A percentile compares a stretch with the other conserved stretches of the same genome.
These are phyloP conservation scores for Epinephelus moara DNA, from an alignment of 2,113 vertebrate species.

Conservation along the genomic window DNA sequence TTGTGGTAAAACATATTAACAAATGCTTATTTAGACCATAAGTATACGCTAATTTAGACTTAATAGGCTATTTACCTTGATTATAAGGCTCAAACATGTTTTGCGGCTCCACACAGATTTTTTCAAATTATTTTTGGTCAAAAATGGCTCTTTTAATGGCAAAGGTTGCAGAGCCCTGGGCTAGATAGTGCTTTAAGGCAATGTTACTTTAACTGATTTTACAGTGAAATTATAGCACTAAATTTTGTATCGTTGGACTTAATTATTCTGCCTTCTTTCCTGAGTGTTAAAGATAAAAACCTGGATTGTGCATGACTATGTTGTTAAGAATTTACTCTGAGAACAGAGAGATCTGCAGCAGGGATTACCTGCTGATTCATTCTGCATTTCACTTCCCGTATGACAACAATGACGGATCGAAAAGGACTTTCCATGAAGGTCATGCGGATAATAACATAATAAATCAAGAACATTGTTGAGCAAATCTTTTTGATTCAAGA, in stretches of 20 bases:
- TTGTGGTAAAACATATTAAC: too few relatives aligned
- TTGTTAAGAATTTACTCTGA: not conserved
- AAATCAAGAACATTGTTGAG: not conserved
- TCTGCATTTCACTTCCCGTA: not conserved
- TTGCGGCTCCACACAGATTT: too few relatives aligned
- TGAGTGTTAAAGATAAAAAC: not conserved
- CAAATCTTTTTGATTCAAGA: not conserved
- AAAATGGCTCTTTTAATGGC: too few relatives aligned
- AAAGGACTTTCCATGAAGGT: not conserved
- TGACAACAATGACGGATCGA: not conserved
- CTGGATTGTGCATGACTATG: not conserved
- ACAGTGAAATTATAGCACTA: not conserved
- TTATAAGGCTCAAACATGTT: too few relatives aligned
- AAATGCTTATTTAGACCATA: too few relatives aligned
- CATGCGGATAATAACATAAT: not conserved
- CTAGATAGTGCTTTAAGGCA: not conserved
- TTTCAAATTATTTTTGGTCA: too few relatives aligned
- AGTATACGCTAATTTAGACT: too few relatives aligned
- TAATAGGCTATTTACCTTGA: too few relatives aligned
- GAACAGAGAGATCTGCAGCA: not conserved
- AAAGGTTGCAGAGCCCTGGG: too few relatives aligned
- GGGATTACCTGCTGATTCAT: slow-evolving; percentile 3
- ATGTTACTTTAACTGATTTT: not conserved
- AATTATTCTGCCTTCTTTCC: not conserved
- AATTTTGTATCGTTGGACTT: not conserved